These are phyloP conservation scores for Holothuria scabra DNA, from an alignment of 53 echinoderm and acorn worm species.

Conservation along the genomic window DNA sequence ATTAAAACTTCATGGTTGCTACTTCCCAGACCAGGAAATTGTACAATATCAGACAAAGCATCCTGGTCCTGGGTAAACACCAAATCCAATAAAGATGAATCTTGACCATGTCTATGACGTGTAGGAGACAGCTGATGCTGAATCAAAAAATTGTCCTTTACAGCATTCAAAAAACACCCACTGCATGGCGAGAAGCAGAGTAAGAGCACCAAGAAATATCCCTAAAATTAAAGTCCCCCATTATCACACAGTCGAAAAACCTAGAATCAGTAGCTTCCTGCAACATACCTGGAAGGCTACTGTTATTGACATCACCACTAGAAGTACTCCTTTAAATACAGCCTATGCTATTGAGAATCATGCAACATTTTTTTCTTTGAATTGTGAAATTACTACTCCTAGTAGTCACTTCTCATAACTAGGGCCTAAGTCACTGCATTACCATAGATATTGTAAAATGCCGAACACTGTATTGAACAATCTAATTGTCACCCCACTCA, in stretches of 20 bases:
- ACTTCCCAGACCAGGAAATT: not conserved
- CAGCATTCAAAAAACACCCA: not conserved
- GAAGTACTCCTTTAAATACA: not conserved
- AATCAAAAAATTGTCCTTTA: not conserved
- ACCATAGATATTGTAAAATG: no score
- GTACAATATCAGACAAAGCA: not conserved
- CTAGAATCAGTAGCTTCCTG: not conserved
- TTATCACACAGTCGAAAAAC: not conserved
- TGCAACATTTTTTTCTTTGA: no score
- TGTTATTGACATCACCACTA: not conserved
- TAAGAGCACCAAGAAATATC: not conserved
- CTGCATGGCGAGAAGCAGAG: not conserved
- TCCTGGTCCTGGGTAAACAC: no score
- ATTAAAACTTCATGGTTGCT: not conserved
- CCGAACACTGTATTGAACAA: no score
- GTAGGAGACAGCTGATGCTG: not conserved
- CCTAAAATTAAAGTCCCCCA: no score
- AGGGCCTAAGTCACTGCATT: no score
- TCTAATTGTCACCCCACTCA: no score
- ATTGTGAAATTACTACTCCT: no score
- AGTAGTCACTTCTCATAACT: no score
- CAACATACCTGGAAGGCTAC: not conserved
- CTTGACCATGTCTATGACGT: no score
- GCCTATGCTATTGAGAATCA: no score
- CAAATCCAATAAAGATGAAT: no score